Base-by-base conservation (phyloP, 2,888 invertebrate genomes). In the Ophioninae sp. region DNA sequence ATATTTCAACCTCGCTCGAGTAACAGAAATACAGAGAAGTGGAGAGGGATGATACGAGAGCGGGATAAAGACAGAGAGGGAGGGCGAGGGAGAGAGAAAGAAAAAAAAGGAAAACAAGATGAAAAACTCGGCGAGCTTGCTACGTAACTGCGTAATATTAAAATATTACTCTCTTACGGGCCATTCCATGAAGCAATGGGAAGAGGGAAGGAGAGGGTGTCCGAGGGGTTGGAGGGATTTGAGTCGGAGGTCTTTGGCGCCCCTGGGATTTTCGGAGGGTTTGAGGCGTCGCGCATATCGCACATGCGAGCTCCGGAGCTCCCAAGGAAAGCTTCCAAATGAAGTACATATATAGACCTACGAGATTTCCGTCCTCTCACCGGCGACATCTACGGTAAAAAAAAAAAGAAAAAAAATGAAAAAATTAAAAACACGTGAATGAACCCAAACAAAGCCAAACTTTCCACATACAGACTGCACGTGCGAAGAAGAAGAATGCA, bases 101-200 rank as follows among this genome's bases (percentile, higher is more conserved):
- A n/a, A 3, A 56, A 68, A 23, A 75, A 64, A 30, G 62, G 44
- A 37, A 79, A 79, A 75, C 64, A 69, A 30, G 64, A 74, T 79
- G 83, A 76, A 77, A 83, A 81, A 83, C 70, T 76, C 70, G 30
- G 74, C 64, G 74, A 75, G 79, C 57, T 76, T 41, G 72, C 68
- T 44, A 73, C 77, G 62, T 77, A 77, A 82, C 80, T 82, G 69
- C 62, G 80, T 82, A 81, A 84, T 84, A 85, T 84, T 84, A 82
- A 85, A 84, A 85, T 84, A 84, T 82, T 79, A 76, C 82, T 78
- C 81, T 83, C 81, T 59, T 73, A 84, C 62, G 81, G 75, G 82
- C 74, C 80, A 85, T 79, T 79, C 69, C 78, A 61, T 65, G 68
- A 68, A n/a, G 70, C 59, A 50, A 21, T 70, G 20, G 67, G 62